Conservation (phyloP, 2,113 vertebrate species). For the Ailurus styani region DNA sequence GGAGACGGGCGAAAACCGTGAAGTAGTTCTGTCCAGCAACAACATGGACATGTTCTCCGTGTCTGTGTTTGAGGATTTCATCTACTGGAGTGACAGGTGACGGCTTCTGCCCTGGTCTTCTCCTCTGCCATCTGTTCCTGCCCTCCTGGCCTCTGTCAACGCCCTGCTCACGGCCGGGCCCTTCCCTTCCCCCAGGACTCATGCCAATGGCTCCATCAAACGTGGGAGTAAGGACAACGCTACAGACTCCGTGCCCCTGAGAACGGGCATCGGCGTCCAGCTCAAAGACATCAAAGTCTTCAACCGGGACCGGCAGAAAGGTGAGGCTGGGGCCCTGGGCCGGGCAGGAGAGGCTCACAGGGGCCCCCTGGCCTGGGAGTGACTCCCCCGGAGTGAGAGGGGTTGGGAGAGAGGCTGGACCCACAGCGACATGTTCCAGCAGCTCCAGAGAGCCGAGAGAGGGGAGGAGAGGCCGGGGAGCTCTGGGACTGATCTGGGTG, state of each 20-base stretch:
- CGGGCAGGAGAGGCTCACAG: background rate
- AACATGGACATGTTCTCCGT: conserved; percentile 99
- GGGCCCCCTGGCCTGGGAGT: background rate
- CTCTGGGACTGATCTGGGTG: background rate
- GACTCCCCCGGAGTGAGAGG: background rate
- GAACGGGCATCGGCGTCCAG: conserved; percentile 95
- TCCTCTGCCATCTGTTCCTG: accelerated
- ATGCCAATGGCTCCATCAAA: conserved; percentile 97
- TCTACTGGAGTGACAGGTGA: conserved; percentile 98
- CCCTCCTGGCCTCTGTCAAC: accelerated
- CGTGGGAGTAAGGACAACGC: conserved; percentile 96
- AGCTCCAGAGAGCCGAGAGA: background rate
- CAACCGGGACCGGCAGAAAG: conserved; percentile 94
- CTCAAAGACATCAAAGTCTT: conserved; percentile 99
- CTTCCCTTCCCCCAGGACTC: conserved; percentile 84
- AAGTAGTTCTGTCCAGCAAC: conserved; percentile 93
- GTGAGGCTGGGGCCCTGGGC: conserved; percentile 64
- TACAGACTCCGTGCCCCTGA: conserved; percentile 91
- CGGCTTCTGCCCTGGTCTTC: background rate
- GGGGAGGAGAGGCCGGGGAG: background rate
- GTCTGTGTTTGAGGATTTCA: conserved; percentile 95
- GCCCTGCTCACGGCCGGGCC: accelerated
- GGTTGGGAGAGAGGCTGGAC: accelerated
- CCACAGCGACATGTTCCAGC: background rate
- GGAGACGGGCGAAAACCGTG: conserved; percentile 93